Evolutionary conservation across 2,797 vertebrate species (phyloP).

Genomic region (Aselliscus stoliczkanus): DNA sequence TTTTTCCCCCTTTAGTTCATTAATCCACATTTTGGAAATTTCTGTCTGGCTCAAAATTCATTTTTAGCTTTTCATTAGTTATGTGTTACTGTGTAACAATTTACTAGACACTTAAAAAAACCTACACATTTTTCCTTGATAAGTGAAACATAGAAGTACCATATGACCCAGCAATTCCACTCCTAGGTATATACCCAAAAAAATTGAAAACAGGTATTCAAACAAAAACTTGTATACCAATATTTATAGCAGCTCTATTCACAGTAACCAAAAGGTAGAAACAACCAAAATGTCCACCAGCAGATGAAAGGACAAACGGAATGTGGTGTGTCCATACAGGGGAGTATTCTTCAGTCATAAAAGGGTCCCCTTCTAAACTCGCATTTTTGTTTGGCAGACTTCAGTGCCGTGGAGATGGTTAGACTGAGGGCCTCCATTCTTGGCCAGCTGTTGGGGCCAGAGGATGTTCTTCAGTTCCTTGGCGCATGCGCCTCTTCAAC

Average conservation of each 20-base stretch:
- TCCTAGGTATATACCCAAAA: not conserved
- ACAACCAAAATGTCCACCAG: not conserved
- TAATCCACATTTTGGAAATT: not conserved
- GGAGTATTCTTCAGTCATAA: not conserved
- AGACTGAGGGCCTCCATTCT: not conserved
- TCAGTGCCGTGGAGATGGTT: not conserved
- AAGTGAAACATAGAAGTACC: not conserved
- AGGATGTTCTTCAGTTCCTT: not conserved
- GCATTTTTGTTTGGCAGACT: not conserved
- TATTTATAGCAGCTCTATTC: not conserved
- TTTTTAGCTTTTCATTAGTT: constrained; percentile 3
- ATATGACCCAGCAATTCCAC: not conserved
- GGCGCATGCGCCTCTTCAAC: not conserved
- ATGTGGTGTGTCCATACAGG: not conserved
- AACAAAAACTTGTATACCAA: not conserved
- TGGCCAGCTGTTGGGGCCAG: not conserved
- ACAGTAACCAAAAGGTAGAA: not conserved
- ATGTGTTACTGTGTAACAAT: not conserved
- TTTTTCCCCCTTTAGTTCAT: not conserved
- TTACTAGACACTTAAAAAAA: not conserved
- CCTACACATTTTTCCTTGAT: not conserved
- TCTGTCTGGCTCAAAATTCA: not conserved
- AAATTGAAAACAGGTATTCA: not conserved
- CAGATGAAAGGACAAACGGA: not conserved
- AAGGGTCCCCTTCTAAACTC: not conserved